Evolutionary conservation across 2,113 vertebrate species (phyloP).

Genomic region (Lanius collurio): DNA sequence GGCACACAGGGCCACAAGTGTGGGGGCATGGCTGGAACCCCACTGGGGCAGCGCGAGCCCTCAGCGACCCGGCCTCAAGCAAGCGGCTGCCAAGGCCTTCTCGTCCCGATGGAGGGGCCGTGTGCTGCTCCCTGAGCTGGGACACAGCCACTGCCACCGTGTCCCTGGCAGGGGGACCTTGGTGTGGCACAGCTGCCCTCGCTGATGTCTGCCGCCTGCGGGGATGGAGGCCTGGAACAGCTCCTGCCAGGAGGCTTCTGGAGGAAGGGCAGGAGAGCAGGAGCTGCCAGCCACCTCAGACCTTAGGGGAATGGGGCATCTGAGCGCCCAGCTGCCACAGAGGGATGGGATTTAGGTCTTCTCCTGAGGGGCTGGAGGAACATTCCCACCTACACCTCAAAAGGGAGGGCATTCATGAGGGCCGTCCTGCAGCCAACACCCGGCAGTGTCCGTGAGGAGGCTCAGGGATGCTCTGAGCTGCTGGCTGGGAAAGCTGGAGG

Average conservation of each 20-base stretch:
- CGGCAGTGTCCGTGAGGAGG: neutral
- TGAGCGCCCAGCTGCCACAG: neutral
- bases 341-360: fast-evolving
- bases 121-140: neutral
- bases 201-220: fast-evolving
- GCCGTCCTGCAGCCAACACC: neutral
- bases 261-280: neutral
- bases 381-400: fast-evolving
- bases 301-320: no score
- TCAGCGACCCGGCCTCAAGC: neutral
- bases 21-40: fast-evolving
- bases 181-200: neutral
- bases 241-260: fast-evolving
- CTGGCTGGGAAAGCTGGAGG: neutral
- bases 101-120: fast-evolving
- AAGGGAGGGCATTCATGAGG: fast-evolving
- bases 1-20: no score
- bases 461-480: neutral
- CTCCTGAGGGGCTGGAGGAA: neutral
- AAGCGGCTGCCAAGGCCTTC: neutral
- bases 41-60: fast-evolving
- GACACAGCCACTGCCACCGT: neutral
- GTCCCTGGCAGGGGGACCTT: neutral
- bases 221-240: neutral
- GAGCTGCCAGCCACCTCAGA: neutral